Percentiles rank a stretch among this genome's conserved stretches.
Conservation (phyloP, 2,888 invertebrate genomes). For the Melieria omissa region DNA sequence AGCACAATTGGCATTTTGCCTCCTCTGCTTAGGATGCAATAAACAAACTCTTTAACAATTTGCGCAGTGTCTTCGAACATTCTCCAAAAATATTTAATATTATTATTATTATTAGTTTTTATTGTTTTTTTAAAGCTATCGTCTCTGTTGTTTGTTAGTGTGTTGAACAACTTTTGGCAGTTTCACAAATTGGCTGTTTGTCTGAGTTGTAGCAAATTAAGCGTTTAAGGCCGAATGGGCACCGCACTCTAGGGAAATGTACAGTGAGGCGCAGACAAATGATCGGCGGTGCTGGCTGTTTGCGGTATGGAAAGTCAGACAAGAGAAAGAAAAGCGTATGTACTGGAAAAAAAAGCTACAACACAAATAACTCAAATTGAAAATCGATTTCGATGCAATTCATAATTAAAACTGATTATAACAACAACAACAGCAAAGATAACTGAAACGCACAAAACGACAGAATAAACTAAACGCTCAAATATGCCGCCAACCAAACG, state of each 20-base stretch:
- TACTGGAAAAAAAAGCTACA: slow-evolving; percentile 9
- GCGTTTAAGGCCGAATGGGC: neutral
- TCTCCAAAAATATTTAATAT: slow-evolving; percentile 24
- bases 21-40: slow-evolving; percentile 65
- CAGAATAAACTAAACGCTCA: neutral
- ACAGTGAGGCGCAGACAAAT: too few relatives aligned
- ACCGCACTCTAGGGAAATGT: too few relatives aligned
- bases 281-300: too few relatives aligned
- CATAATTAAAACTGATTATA: slow-evolving; percentile 26
- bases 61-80: slow-evolving; percentile 59
- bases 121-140: neutral
- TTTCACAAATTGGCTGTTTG: neutral
- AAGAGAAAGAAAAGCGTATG: slow-evolving; percentile 9
- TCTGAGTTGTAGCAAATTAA: neutral
- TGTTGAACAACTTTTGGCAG: too few relatives aligned
- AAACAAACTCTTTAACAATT: slow-evolving; percentile 67
- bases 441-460: slow-evolving; percentile 5
- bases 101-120: neutral
- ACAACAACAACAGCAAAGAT: neutral
- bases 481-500: neutral
- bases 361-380: neutral
- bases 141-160: too few relatives aligned
- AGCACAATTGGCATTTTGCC: slow-evolving; percentile 66
- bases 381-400: slow-evolving; percentile 42
- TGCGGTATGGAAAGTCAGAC: neutral